Evolutionary conservation across 2,888 invertebrate genomes (phyloP).

Genomic region (Atherix ibis): DNA sequence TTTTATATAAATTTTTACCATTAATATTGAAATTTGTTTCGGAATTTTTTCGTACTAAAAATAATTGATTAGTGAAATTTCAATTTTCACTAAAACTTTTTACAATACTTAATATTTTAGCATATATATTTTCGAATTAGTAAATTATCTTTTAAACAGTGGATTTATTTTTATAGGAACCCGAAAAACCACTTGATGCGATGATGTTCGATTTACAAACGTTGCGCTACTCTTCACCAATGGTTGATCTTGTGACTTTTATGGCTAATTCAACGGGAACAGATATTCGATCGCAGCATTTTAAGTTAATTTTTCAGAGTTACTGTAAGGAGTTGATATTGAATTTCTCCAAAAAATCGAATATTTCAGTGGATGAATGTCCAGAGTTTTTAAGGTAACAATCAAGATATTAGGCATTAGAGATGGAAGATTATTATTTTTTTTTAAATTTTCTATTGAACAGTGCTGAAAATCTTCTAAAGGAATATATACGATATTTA

Average conservation of each 20-base stretch:
- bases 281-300: slow-evolving; percentile 20
- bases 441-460: slow-evolving; percentile 1
- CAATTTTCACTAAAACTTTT: no score
- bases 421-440: background rate
- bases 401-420: no score
- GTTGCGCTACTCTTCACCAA: slow-evolving; percentile 25
- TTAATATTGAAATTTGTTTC: no score
- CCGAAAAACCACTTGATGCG: slow-evolving; percentile 21
- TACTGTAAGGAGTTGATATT: slow-evolving; percentile 20
- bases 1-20: no score
- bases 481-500: slow-evolving; percentile 23
- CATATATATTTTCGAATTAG: no score
- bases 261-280: slow-evolving; percentile 21
- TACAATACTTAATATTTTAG: no score
- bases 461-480: slow-evolving; percentile 20
- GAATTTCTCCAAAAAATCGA: slow-evolving; percentile 11
- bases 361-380: slow-evolving; percentile 11
- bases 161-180: no score
- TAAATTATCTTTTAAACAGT: no score
- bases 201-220: slow-evolving; percentile 33
- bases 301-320: slow-evolving; percentile 21
- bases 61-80: no score
- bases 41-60: no score
- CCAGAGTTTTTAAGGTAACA: slow-evolving; percentile 22
- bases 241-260: slow-evolving; percentile 25